A percentile compares a stretch with the other conserved stretches of the same genome.
Conservation (phyloP, 2,888 invertebrate genomes). For the Spatulosminthurus flaviceps region DNA sequence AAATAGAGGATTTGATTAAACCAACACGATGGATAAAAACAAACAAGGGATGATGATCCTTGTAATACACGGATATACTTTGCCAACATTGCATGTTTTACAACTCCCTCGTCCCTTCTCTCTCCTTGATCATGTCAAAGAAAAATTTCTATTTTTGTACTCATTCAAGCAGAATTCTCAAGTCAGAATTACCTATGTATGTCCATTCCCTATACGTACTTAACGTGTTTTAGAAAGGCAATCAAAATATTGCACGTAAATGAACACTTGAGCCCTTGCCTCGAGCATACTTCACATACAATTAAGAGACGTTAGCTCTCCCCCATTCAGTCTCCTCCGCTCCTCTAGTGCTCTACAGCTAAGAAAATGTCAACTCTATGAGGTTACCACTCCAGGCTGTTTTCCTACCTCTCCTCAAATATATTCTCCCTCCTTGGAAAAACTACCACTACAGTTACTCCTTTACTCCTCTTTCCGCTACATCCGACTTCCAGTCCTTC, state of each 20-base stretch:
- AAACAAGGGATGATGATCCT: neutral
- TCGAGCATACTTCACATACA: constrained; percentile 16
- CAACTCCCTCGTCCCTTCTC: neutral
- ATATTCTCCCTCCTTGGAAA: neutral
- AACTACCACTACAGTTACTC: neutral
- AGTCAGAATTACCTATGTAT: too few relatives aligned
- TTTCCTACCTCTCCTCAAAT: neutral
- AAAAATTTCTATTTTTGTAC: too few relatives aligned
- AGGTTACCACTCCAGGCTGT: too few relatives aligned
- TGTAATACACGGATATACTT: too few relatives aligned
- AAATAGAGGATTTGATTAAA: too few relatives aligned
- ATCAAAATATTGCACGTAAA: constrained; percentile 40
- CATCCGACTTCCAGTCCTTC: neutral
- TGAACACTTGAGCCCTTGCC: constrained; percentile 6
- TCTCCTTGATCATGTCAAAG: too few relatives aligned
- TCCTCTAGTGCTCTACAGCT: neutral
- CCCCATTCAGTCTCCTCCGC: neutral
- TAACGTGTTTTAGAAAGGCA: neutral
- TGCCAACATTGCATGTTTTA: too few relatives aligned
- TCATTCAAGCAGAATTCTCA: too few relatives aligned
- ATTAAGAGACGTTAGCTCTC: constrained; percentile 29
- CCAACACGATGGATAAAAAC: neutral
- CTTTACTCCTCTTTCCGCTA: neutral
- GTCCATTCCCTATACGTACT: neutral
- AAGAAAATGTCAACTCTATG: too few relatives aligned